phyloP scores from a whole-genome alignment of 2,797 vertebrate genomes.

The Parauchenoglanis punctatus region DNA sequence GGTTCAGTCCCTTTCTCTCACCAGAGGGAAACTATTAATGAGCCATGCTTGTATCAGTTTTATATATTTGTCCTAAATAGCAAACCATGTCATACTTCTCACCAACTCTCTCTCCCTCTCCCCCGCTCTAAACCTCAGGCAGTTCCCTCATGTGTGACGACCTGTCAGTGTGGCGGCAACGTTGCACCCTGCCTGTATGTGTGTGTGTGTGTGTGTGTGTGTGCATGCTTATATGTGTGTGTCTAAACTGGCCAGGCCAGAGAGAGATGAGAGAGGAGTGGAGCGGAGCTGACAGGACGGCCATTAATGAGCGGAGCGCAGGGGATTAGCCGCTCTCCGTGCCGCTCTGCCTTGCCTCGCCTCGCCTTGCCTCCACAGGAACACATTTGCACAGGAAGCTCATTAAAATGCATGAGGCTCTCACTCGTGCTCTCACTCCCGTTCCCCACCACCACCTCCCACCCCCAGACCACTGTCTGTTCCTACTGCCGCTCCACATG shows the following conservation, averaged over 20 bases:
- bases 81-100: conserved; percentile 42
- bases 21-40: conserved; percentile 21
- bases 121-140: conserved; percentile 57
- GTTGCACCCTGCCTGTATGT: conserved; percentile 57
- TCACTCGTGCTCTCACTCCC: conserved; percentile 66
- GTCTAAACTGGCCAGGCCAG: conserved; percentile 55
- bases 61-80: conserved; percentile 40
- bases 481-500: conserved; percentile 56
- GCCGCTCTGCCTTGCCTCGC: conserved; percentile 74
- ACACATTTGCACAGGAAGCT: conserved; percentile 85
- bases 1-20: conserved; percentile 1
- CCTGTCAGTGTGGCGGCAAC: conserved; percentile 81
- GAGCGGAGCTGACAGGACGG: conserved; percentile 73
- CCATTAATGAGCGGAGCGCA: conserved; percentile 81
- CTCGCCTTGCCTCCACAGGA: conserved; percentile 75
- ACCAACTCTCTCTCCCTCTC: conserved; percentile 32
- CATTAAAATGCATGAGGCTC: conserved; percentile 87
- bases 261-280: conserved; percentile 54
- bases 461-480: conserved; percentile 60
- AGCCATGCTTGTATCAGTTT: conserved; percentile 24
- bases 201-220: conserved; percentile 25
- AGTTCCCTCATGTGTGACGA: conserved; percentile 81
- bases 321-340: conserved; percentile 79
- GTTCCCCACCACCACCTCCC: conserved; percentile 52
- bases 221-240: conserved; percentile 59